A percentile compares a stretch with the other conserved stretches of the same genome.
These are phyloP conservation scores for Falco berigora DNA, from an alignment of 2,797 vertebrate genomes.

Conservation along the genomic window DNA sequence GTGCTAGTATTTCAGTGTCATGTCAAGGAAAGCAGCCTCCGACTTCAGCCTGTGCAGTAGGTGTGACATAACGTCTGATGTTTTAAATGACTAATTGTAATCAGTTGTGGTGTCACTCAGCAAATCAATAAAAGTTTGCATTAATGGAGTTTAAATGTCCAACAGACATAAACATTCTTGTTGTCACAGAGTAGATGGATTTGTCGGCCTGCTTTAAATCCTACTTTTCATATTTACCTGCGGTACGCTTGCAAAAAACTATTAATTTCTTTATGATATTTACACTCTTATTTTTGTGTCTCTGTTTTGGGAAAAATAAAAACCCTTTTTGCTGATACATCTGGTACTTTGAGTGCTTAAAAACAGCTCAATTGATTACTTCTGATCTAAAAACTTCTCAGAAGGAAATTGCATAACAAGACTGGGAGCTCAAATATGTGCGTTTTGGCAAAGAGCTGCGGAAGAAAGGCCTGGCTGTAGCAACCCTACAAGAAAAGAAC, in stretches of 20 bases:
- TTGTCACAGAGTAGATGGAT: not conserved
- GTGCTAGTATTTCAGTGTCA: not conserved
- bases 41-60: not conserved
- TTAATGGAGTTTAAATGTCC: not conserved
- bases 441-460: conserved; percentile 16
- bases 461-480: conserved; percentile 29
- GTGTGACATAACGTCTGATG: not conserved
- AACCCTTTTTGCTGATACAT: not conserved
- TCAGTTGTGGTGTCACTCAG: not conserved
- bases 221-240: not conserved
- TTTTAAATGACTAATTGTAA: not conserved
- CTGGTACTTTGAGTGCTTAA: not conserved
- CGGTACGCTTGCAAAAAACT: not conserved
- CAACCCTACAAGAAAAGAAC: conserved; percentile 5
- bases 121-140: not conserved
- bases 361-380: conserved; percentile 8
- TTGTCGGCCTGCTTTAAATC: not conserved
- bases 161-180: not conserved
- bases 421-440: conserved; percentile 17
- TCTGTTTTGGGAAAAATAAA: not conserved
- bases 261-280: not conserved
- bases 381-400: conserved; percentile 31
- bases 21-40: not conserved
- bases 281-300: not conserved
- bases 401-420: conserved; percentile 37